Percentiles rank a stretch among this genome's conserved stretches.
Evolutionary conservation across 2,113 vertebrate genomes (phyloP).

Genomic region (Lutjanus erythropterus): DNA sequence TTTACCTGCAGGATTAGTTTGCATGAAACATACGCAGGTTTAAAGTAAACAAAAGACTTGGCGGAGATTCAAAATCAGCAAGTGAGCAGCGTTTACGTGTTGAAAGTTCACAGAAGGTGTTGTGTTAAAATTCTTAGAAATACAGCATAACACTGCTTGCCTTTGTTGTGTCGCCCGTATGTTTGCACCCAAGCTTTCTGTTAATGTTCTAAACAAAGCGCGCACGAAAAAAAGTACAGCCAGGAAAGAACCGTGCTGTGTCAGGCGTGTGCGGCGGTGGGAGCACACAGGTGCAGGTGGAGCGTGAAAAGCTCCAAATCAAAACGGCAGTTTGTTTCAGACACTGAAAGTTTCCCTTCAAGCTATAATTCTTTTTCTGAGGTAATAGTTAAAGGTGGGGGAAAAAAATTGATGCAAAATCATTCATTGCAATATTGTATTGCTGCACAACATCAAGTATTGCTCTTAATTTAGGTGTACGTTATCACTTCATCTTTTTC

Average conservation of each 20-base stretch:
- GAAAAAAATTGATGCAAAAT: no score
- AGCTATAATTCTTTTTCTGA: no score
- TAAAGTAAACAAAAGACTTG: no score
- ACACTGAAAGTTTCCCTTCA: no score
- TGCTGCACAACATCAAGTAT: no score
- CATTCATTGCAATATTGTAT: no score
- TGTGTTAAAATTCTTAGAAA: slow-evolving; percentile 9
- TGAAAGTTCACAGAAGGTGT: neutral
- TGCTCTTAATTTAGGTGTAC: no score
- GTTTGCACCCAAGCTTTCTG: neutral
- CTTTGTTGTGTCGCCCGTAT: neutral
- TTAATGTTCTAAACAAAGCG: neutral
- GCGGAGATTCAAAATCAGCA: neutral
- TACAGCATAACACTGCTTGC: neutral
- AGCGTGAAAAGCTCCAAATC: no score
- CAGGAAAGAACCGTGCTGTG: neutral
- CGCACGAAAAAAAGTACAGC: neutral
- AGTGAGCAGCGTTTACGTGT: neutral
- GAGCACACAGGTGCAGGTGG: neutral
- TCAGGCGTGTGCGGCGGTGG: neutral
- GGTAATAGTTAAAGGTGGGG: no score
- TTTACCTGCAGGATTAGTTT: neutral
- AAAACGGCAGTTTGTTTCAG: no score
- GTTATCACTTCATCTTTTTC: no score
- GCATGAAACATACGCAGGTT: no score